phyloP scores from a whole-genome alignment of 2,113 vertebrate species.

The Acrocephalus arundinaceus region DNA sequence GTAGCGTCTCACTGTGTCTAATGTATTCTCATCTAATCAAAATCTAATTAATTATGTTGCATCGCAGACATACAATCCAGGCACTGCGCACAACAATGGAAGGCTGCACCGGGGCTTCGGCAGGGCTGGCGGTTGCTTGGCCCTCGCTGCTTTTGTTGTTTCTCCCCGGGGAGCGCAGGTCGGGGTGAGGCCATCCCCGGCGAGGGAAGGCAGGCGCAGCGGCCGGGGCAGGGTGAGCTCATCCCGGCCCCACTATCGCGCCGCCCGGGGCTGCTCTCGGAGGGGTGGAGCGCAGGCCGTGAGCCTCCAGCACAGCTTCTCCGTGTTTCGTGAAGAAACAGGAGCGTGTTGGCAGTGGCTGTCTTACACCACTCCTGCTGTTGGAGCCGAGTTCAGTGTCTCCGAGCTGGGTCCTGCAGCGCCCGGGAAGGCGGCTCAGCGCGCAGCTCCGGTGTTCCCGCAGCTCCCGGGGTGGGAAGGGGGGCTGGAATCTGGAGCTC shows the following conservation, averaged over 20 bases:
- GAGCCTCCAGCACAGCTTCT: background rate
- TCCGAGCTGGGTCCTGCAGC: background rate
- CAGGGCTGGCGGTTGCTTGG: background rate
- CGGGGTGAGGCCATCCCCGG: background rate
- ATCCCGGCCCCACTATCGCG: background rate
- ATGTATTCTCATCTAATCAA: conserved; percentile 23
- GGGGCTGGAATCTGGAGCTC: background rate
- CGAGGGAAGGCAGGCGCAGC: background rate
- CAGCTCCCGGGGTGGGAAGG: background rate
- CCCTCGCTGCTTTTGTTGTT: background rate
- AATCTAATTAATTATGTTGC: conserved; percentile 36
- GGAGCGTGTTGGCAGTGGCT: background rate
- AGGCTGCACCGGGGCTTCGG: background rate
- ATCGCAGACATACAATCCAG: background rate
- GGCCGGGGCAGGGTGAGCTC: background rate
- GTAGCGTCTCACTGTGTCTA: conserved; percentile 24
- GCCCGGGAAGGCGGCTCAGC: rapidly evolving
- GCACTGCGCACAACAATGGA: background rate
- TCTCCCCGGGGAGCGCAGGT: background rate
- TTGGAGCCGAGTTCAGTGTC: background rate
- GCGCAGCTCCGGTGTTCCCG: background rate
- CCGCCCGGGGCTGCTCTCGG: background rate
- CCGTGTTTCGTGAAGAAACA: rapidly evolving
- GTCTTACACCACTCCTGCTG: background rate
- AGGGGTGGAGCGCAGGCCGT: rapidly evolving